Evolutionary conservation across 2,888 invertebrate genomes (phyloP).

Genomic region (Hyles lineata): DNA sequence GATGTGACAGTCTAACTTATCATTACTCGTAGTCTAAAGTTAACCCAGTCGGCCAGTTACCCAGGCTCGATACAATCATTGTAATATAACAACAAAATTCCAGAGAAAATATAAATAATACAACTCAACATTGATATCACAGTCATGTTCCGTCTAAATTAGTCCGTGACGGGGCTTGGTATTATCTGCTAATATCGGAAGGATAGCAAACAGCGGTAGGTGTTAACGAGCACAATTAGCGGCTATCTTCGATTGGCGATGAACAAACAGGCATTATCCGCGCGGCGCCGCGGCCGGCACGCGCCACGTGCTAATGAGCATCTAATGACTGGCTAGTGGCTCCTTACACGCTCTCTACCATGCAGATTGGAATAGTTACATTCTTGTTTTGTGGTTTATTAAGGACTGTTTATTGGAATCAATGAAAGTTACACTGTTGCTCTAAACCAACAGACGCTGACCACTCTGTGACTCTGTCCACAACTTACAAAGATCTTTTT

Average conservation of each 20-base stretch:
- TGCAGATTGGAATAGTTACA: background rate
- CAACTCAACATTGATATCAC: background rate
- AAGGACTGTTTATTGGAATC: no score
- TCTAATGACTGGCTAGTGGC: background rate
- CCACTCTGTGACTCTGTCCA: no score
- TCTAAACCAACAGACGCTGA: no score
- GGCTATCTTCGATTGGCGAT: constrained; percentile 15
- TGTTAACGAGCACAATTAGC: constrained; percentile 16
- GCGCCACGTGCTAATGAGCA: constrained; percentile 15
- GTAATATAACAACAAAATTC: background rate
- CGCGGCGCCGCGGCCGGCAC: background rate
- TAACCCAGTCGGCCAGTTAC: no score
- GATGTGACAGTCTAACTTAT: no score
- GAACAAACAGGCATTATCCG: constrained; percentile 8
- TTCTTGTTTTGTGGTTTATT: background rate
- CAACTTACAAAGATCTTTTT: no score
- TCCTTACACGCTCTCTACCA: background rate
- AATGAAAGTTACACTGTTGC: no score
- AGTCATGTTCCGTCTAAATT: constrained; percentile 4
- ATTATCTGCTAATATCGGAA: constrained; percentile 39
- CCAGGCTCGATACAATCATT: background rate
- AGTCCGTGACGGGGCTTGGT: constrained; percentile 30
- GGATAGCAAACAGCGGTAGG: constrained; percentile 8
- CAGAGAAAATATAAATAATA: background rate
- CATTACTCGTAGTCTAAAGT: no score